Percentiles rank a stretch among this genome's conserved stretches.
phyloP scores from a whole-genome alignment of 2,888 invertebrate species.

The Caenorhabditis sp. region DNA sequence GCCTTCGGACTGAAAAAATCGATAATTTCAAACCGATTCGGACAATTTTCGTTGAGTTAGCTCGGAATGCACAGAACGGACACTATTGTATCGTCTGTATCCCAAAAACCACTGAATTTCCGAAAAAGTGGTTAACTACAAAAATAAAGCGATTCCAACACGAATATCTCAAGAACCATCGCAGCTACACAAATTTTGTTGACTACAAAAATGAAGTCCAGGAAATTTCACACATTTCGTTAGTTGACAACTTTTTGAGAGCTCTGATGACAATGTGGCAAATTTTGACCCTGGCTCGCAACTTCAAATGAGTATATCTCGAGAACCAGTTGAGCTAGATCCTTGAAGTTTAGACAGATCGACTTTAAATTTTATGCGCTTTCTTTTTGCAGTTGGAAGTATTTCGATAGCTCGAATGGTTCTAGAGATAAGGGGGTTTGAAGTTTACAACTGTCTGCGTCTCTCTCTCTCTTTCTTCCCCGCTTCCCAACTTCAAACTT shows the following conservation, averaged over 20 bases:
- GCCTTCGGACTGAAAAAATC: slow-evolving; percentile 60
- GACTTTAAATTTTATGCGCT: not conserved
- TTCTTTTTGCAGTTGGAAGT: not conserved
- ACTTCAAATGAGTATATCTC: not conserved
- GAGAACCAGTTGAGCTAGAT: not conserved
- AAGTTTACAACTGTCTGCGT: not conserved
- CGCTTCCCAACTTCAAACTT: not conserved
- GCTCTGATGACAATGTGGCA: no score
- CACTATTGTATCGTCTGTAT: no score
- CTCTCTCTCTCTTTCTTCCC: not conserved
- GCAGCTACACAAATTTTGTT: no score
- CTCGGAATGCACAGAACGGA: no score
- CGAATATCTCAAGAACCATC: no score
- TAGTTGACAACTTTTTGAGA: not conserved
- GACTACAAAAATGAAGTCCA: not conserved
- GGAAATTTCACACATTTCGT: not conserved
- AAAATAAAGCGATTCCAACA: no score
- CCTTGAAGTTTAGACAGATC: not conserved
- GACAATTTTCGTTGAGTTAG: no score
- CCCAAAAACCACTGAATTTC: no score
- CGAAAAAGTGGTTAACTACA: not conserved
- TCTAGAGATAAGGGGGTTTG: not conserved
- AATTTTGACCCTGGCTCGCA: no score
- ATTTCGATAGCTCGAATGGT: not conserved
- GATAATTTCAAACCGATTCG: no score